Evolutionary conservation across 53 echinoderm and acorn worm species (phyloP).

Genomic region (Luidia sarsii): DNA sequence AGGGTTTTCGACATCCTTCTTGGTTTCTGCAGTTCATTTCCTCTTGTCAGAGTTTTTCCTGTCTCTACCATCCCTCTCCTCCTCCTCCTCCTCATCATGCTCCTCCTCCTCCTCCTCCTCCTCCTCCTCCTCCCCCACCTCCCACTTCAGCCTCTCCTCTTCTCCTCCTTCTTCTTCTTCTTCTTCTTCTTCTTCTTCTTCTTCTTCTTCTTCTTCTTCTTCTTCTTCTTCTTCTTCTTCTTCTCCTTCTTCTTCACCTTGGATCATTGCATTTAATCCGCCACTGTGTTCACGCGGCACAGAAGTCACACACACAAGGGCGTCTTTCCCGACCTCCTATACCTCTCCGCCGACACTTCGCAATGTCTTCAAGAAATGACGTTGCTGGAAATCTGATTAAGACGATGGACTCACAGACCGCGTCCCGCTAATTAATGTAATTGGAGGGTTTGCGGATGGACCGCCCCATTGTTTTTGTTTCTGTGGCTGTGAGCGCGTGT

Average conservation of each 20-base stretch:
- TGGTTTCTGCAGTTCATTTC: no score
- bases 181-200: not conserved
- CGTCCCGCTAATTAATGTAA: conserved; percentile 52
- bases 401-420: conserved; percentile 21
- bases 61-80: no score
- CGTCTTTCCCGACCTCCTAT: not conserved
- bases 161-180: not conserved
- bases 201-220: not conserved
- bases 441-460: conserved; percentile 17
- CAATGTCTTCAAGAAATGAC: no score
- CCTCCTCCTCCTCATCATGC: no score
- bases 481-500: not conserved
- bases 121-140: not conserved
- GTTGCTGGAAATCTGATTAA: conserved; percentile 32
- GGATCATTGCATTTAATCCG: not conserved
- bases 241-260: not conserved
- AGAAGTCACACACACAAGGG: not conserved
- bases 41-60: not conserved
- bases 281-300: conserved; percentile 6
- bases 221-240: not conserved
- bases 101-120: not conserved
- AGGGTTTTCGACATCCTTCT: no score
- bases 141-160: not conserved
- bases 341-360: not conserved
- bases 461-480: conserved; percentile 37